Evolutionary conservation across 1,140 invertebrate species (phyloP).

Genomic region (Calephelis nemesis): DNA sequence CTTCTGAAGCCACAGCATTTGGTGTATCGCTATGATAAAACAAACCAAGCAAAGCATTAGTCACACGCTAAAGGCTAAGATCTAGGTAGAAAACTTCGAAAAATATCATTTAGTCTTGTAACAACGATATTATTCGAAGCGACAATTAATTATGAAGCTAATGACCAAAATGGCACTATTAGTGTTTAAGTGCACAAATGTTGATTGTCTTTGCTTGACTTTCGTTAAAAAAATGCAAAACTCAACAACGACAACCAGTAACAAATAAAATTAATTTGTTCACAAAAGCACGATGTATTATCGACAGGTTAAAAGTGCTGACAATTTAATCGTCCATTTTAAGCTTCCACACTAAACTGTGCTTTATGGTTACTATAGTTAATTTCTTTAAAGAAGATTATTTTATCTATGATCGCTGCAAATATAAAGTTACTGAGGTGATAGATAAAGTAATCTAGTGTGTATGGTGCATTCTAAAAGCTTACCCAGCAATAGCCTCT

Average conservation of each 20-base stretch:
- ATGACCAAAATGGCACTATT: constrained; percentile 72
- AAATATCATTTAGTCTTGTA: constrained; percentile 64
- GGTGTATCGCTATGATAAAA: constrained; percentile 80
- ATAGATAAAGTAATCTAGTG: constrained; percentile 61
- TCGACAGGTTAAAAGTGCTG: constrained; percentile 66
- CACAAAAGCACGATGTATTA: constrained; percentile 73
- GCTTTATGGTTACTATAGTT: constrained; percentile 63
- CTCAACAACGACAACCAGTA: constrained; percentile 65
- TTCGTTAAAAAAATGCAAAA: constrained; percentile 42
- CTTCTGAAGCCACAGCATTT: constrained; percentile 80
- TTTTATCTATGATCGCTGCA: constrained; percentile 50
- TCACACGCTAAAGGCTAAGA: constrained; percentile 73
- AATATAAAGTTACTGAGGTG: constrained; percentile 25
- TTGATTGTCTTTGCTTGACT: constrained; percentile 54
- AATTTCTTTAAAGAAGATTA: constrained; percentile 55
- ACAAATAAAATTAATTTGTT: constrained; percentile 62
- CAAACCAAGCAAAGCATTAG: constrained; percentile 80
- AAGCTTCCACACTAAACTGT: constrained; percentile 69
- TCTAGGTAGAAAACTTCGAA: constrained; percentile 56
- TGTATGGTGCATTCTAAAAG: constrained; percentile 72
- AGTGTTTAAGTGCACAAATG: constrained; percentile 71
- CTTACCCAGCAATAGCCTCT: constrained; percentile 88
- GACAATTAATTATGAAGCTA: constrained; percentile 69
- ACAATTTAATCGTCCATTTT: constrained; percentile 57
- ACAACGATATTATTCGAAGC: constrained; percentile 58